Percentiles rank a stretch among this genome's conserved stretches.
Evolutionary conservation across 2,113 vertebrate genomes (phyloP).

Genomic region (Ariopsis seemanni): DNA sequence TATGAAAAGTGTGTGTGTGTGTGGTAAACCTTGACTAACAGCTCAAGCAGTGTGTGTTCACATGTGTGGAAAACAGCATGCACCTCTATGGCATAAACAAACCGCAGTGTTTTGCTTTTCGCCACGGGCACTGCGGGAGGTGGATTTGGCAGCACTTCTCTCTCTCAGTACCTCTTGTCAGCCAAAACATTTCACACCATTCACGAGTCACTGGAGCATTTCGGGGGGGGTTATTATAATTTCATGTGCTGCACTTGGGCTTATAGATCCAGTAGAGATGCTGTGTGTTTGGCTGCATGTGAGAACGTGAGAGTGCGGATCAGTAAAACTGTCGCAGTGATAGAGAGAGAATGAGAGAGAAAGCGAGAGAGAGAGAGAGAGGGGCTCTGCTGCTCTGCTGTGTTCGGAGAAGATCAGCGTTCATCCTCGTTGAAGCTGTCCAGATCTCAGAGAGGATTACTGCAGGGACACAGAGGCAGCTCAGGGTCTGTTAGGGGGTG

Average conservation of each 20-base stretch:
- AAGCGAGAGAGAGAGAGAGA: too few relatives aligned
- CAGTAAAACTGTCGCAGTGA: not conserved
- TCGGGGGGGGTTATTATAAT: constrained; percentile 13
- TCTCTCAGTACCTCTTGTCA: constrained; percentile 3
- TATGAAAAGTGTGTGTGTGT: not conserved
- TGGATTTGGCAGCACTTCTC: constrained; percentile 12
- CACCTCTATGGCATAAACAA: constrained; percentile 21
- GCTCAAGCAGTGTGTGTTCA: not conserved
- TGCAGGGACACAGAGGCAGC: not conserved
- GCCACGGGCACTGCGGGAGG: not conserved
- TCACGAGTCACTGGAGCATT: not conserved
- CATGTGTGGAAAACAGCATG: not conserved
- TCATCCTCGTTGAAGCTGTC: not conserved
- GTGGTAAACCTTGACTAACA: not conserved
- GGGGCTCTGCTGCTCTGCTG: not conserved
- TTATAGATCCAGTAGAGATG: constrained; percentile 7
- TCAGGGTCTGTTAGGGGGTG: constrained; percentile 30
- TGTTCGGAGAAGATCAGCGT: not conserved
- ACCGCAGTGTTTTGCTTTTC: constrained; percentile 9
- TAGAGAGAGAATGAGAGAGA: not conserved
- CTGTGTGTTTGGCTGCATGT: not conserved
- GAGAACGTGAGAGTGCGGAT: not conserved
- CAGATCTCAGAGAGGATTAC: constrained; percentile 19
- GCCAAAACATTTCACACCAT: constrained; percentile 27
- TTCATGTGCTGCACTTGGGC: constrained; percentile 2